phyloP scores from a whole-genome alignment of 2,113 vertebrate genomes.

The Ciconia stormi region DNA sequence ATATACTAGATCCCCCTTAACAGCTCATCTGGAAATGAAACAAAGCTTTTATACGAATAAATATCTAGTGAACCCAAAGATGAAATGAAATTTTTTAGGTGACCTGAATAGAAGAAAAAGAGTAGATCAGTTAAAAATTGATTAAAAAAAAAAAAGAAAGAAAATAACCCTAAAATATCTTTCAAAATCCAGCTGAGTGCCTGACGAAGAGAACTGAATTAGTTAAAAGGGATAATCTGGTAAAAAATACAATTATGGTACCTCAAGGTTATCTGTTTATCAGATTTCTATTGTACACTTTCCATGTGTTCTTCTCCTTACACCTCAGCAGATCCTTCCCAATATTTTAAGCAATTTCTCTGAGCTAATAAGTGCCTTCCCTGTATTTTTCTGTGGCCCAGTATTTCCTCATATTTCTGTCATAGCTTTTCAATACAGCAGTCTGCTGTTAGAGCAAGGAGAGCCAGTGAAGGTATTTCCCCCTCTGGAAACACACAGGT shows the following conservation, averaged over 20 bases:
- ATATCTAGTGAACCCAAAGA: neutral
- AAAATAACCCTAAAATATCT: neutral
- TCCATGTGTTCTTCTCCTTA: neutral
- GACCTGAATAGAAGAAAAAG: neutral
- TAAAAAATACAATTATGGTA: neutral
- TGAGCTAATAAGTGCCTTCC: neutral
- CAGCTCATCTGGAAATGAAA: neutral
- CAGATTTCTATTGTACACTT: neutral
- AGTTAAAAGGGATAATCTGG: neutral
- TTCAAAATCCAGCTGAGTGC: neutral
- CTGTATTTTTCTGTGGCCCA: neutral
- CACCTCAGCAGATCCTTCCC: neutral
- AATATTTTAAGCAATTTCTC: slow-evolving; percentile 1
- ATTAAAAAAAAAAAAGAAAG: neutral
- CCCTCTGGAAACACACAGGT: neutral
- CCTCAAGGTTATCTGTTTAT: neutral
- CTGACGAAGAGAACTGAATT: neutral
- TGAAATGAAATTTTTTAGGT: neutral
- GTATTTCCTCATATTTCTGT: neutral
- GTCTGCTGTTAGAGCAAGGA: neutral
- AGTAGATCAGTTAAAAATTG: neutral
- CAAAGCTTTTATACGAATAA: neutral
- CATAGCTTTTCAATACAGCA: neutral
- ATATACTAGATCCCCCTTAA: neutral
- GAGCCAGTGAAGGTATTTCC: neutral